phyloP scores from a whole-genome alignment of 2,797 vertebrate genomes.

The Percopsis omiscomaycus region DNA sequence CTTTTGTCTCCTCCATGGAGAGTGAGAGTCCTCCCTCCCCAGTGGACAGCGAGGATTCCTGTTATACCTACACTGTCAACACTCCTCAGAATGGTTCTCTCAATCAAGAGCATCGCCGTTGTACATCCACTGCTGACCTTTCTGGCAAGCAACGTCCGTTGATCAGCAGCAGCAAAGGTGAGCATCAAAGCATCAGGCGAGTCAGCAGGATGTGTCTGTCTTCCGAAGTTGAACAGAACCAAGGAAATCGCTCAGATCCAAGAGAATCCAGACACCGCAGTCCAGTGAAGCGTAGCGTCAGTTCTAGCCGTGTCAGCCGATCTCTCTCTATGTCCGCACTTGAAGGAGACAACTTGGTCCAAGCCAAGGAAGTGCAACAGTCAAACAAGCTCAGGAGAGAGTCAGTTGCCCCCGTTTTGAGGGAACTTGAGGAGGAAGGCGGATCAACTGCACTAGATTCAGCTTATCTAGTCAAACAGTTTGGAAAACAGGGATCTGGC shows the following conservation, averaged over 20 bases:
- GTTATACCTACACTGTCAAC: slow-evolving; percentile 68
- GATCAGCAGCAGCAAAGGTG: slow-evolving; percentile 42
- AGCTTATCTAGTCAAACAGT: slow-evolving; percentile 73
- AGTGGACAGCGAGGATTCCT: slow-evolving; percentile 75
- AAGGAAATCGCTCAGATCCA: slow-evolving; percentile 25
- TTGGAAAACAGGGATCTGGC: slow-evolving; percentile 84
- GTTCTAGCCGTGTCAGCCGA: slow-evolving; percentile 50
- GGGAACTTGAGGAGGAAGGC: slow-evolving; percentile 59
- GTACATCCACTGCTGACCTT: slow-evolving; percentile 70
- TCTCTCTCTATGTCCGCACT: slow-evolving; percentile 79
- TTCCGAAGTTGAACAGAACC: slow-evolving; percentile 43
- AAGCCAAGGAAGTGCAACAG: slow-evolving; percentile 36
- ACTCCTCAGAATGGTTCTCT: slow-evolving; percentile 52
- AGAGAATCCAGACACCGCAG: slow-evolving; percentile 42
- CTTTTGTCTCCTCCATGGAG: slow-evolving; percentile 52
- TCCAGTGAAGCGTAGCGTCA: slow-evolving; percentile 20
- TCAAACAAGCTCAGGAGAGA: slow-evolving; percentile 39
- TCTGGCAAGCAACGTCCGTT: slow-evolving; percentile 49
- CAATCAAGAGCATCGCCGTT: slow-evolving; percentile 54
- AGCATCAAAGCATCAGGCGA: slow-evolving; percentile 54
- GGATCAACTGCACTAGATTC: slow-evolving; percentile 53
- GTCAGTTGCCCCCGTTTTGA: slow-evolving; percentile 34
- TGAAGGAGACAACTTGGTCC: slow-evolving; percentile 56
- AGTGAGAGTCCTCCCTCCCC: slow-evolving; percentile 70
- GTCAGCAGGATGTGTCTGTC: slow-evolving; percentile 59